Base-by-base conservation (phyloP, 2,797 vertebrate species). In the Tragopan temminckii region DNA sequence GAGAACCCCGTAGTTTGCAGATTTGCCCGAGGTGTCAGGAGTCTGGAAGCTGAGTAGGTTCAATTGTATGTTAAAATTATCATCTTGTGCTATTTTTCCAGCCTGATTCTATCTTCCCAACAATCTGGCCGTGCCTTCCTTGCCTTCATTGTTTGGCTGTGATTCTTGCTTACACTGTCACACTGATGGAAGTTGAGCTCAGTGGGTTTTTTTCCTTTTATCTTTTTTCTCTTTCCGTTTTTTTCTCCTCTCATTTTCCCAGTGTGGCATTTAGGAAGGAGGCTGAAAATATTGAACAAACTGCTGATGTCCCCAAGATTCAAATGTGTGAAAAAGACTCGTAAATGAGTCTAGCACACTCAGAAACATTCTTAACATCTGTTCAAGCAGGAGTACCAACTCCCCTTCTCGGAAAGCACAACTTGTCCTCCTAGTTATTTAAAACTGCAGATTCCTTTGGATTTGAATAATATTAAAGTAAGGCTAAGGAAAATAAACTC, bases 281-380 rank as follows among this genome's bases (percentile, higher is more conserved):
- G 94, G 79, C 95, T 97, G 94, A 95, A 96, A 94, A 97, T 96
- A 96, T 93, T 96, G 68, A 85, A 94, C 96, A 95, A 93, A 91
- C 93, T 84, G 93, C 94, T 94, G 87, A 93, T 95, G 96, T 96
- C 96, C 95, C 94, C 80, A 76, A 92, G 55, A 91, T 66, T 68
- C 93, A 58, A 72, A 96, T 82, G 95, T 95, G 95, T 95, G 96
- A 97, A 96, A 94, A 81, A 96, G 94, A 96, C 88, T 93, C 33
- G 71, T 89, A 95, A 97, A 96, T 91, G 95, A 96, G 95, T 96
- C 95, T 96, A 92, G 96, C 97, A 94, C 89, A 84, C 95, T 95
- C 80, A 50, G 67, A 88, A 97, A 95, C 92, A 94, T 94, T 94
- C 93, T 82, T 96, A 94, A 95, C 95, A 91, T 91, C 94, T 95